Evolutionary conservation across 2,797 vertebrate species (phyloP), one percentile per base, ranked within the genome.

Genomic region (Acipenser oxyrinchus): DNA sequence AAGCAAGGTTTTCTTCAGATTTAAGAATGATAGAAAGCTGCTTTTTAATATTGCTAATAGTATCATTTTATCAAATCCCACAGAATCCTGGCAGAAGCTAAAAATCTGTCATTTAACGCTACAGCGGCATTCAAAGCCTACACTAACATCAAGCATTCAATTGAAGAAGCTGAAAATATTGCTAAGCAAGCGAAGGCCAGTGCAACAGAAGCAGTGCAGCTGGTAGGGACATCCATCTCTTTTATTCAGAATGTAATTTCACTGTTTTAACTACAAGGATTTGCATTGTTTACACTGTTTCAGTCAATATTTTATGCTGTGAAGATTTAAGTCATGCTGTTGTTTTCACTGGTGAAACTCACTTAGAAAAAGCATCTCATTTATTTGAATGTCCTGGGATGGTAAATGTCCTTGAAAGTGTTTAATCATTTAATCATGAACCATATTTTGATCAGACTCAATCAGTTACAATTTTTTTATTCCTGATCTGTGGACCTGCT

Each of bases 91-190:
- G 90, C 90, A 4, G 96, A 96, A 67, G 95, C 95, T 51, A 98
- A 93, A 84, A 99, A 95, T 68, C 85, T 98, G 62, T 98, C 96
- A 76, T 95, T 97, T 81, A 99, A 99, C 69, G 95, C 96, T 70
- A 98, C 96, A 0, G 93, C 91, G 65, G 96, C 96, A 67, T 97
- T 99, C 84, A 95, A 90, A 60, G 94, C 96, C 68, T 98, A 98
- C 60, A 95, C 87, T 71, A 97, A 96, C 77, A 98, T 99, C 81
- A 98, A 97, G 78, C 86, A 93, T 57, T 83, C 86, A 63, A 90
- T 91, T 5, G 93, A 95, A 0, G 88, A 92, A 72, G 96, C 96
- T 12, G 96, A 98, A 81, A 92, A 83, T 73, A 83, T 93, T 73
- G 93, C 96, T 49, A 91, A 84, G 77, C 83, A 89, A 69, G 95